Percentiles rank a stretch among this genome's conserved stretches.
phyloP scores from a whole-genome alignment of 1,140 invertebrate genomes.

The Drosophila grimshawi region DNA sequence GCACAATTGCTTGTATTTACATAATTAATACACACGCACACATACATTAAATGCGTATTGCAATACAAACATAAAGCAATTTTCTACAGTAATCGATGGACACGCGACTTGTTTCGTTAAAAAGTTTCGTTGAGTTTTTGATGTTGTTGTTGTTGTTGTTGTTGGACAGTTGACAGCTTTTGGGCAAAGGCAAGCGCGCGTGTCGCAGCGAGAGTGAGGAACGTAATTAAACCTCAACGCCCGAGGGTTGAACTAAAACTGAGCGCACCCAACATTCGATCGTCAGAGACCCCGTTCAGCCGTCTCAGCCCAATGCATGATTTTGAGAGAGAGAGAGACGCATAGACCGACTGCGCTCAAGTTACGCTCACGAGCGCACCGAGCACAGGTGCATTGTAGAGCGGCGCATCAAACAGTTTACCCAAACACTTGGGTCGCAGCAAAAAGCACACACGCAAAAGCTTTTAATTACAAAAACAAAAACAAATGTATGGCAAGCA shows the following conservation, averaged over 20 bases:
- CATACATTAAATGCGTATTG: slow-evolving; percentile 13
- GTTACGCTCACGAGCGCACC: slow-evolving; percentile 3
- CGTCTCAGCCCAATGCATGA: slow-evolving; percentile 21
- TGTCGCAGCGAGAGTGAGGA: slow-evolving; percentile 8
- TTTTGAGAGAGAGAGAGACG: slow-evolving; percentile 7
- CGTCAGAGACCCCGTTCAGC: slow-evolving; percentile 22
- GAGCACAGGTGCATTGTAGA: slow-evolving; percentile 26
- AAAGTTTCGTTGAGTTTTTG: slow-evolving; percentile 47
- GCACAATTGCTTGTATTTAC: slow-evolving; percentile 22
- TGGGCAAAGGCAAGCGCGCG: slow-evolving; percentile 51
- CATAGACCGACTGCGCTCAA: not conserved
- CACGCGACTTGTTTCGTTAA: slow-evolving; percentile 76
- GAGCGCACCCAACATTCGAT: slow-evolving; percentile 37
- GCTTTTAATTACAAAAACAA: slow-evolving; percentile 33
- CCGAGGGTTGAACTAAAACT: slow-evolving; percentile 76
- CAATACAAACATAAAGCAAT: slow-evolving; percentile 64
- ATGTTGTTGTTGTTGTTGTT: slow-evolving; percentile 44
- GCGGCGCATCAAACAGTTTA: slow-evolving; percentile 29
- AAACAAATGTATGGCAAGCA: slow-evolving; percentile 4
- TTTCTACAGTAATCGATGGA: slow-evolving; percentile 46
- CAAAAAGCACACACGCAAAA: slow-evolving; percentile 36
- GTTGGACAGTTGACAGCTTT: slow-evolving; percentile 74
- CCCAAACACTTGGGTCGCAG: slow-evolving; percentile 13
- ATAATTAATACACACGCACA: slow-evolving; percentile 16
- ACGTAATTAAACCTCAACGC: slow-evolving; percentile 58